Base-by-base conservation (phyloP, 2,113 vertebrate species). In the Ptilonorhynchus violaceus region DNA sequence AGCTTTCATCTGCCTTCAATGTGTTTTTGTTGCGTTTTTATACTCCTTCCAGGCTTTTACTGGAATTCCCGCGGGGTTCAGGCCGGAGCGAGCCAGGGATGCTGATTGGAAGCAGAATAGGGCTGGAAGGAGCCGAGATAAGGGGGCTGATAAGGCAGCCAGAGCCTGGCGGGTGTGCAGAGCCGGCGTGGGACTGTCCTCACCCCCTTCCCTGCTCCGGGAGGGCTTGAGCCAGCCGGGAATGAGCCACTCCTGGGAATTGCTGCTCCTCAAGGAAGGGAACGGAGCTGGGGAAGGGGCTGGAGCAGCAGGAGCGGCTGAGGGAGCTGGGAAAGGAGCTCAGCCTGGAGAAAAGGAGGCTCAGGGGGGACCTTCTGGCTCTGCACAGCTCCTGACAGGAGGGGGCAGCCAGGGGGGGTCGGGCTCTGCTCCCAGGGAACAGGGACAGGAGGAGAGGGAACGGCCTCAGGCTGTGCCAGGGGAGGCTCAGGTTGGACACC, bases 21-120 rank as follows among this genome's bases (percentile, higher is more conserved):
- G 52, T 88, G 66, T 85, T 92, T 96, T 55, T 66, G 6, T 90
- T 96, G 92, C 78, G 46, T 67, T 92, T 95, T 55, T 85, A 21
- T 90, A 25, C 39, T 55, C 42, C 33, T 90, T 76, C 42, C 78
- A 72, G 82, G 62, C 42, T 82, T 89, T 88, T 41, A 9, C 28
- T 64, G 58, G 59, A 52, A 73, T 86, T 56, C 86, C 72, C 50
- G 15, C 31, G 10, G 46, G 69, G 59, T n/a, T 30, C 23, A n/a
- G 72, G 49, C 78, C 0, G 3, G 21, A 46, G 53, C 0, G 1
- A 44, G 28, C 13, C 4, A 22, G 28, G 30, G 46, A 70, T 72
- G 62, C 28, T 77, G 92, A 77, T 41, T 91, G 58, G 83, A 89
- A 94, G 74, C 76, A 84, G 93, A 76, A 11, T 4, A 66, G 46